phyloP scores from a whole-genome alignment of 2,113 vertebrate genomes.

The Chaetorhynchus papuensis region DNA sequence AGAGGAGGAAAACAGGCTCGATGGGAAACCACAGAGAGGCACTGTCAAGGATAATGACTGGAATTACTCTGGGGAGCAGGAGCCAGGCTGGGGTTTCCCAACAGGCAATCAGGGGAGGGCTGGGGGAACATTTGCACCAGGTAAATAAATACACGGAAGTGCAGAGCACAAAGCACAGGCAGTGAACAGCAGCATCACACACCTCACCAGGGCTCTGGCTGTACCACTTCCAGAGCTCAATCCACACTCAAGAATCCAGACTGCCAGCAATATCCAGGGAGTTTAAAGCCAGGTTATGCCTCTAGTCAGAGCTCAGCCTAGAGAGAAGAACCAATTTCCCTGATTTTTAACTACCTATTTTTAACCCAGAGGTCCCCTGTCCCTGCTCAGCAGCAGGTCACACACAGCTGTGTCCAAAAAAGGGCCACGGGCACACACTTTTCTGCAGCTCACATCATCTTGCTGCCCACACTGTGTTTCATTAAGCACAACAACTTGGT shows the following conservation, averaged over 20 bases:
- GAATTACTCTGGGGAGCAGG: background rate
- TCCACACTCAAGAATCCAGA: background rate
- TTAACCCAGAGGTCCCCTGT: background rate
- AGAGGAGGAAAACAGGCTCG: background rate
- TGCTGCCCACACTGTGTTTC: background rate
- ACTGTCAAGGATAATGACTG: background rate
- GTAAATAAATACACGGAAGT: accelerated
- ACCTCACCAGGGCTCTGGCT: background rate
- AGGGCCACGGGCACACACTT: accelerated
- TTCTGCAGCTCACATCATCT: background rate
- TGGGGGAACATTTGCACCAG: background rate
- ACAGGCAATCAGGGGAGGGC: accelerated
- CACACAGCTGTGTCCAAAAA: background rate
- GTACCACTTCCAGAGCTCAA: background rate
- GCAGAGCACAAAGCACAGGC: background rate
- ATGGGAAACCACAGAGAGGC: background rate
- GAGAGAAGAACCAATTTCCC: background rate
- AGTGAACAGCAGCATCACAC: background rate
- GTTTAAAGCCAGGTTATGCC: background rate
- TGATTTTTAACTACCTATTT: background rate
- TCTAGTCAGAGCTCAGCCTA: background rate
- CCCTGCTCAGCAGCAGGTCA: background rate
- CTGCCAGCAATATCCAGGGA: background rate
- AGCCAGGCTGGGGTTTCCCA: background rate
- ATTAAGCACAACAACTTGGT: background rate